Evolutionary conservation across 2,113 vertebrate species (phyloP), one percentile per base, ranked within the genome.

Genomic region (Lucifuga dentata): DNA sequence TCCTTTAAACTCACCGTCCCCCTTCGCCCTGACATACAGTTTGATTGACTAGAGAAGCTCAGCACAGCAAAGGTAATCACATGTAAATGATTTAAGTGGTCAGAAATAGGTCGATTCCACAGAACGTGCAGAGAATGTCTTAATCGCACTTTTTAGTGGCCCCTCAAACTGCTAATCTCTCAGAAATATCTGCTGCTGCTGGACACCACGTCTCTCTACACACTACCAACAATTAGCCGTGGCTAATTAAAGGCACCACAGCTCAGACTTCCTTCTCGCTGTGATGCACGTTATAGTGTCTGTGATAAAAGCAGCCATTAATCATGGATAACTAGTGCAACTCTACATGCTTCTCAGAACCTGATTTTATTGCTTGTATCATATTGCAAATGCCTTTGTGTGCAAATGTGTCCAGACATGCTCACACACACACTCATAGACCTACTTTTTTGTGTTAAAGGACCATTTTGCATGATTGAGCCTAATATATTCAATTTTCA

Each of bases 11-110:
- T 65, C 55, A 23, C 1, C 15, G 21, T 24, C 67, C 11, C 26
- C 5, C 26, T 36, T 50, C 15, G 26, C 36, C 32, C 15, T 62
- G 16, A 36, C 35, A 35, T 5, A 63, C n/a, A 60, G 21, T 32
- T 49, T 58, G 26, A 57, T 17, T 0, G 16, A 55, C 46, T 32
- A 24, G 26, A 36, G 15, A 21, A 38, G 48, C 29, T 52, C n/a
- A 26, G 66, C 23, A 11, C 82, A 68, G 62, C 9, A n/a, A 76
- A 85, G 68, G 45, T 89, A 83, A 90, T 88, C 89, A 85, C 84
- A 85, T 88, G 88, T 88, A 75, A 89, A 89, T 90, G 78, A 86
- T 89, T 91, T 85, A 69, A 89, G 87, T 83, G 75, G 78, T 60
- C 73, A 75, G 66, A 60, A 83, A 91, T 72, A 81, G 85, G 80